Evolutionary conservation across 53 echinoderm and acorn worm species (phyloP).

Genomic region (Zoroaster sp.): DNA sequence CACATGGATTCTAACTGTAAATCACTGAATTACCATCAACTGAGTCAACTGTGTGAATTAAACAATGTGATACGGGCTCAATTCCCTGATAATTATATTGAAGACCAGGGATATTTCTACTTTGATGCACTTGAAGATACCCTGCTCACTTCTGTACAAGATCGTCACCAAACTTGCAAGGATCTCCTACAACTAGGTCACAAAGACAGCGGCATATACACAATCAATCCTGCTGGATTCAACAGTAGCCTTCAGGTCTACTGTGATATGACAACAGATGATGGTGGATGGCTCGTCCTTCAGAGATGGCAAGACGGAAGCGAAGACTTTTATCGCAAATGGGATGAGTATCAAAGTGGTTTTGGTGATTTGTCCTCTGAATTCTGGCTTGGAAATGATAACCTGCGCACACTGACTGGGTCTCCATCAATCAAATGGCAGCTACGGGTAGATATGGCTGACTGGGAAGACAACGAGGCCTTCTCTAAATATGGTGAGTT

Average conservation of each 20-base stretch:
- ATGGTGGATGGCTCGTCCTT: conserved; percentile 2
- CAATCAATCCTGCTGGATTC: neutral
- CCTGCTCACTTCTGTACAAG: too few relatives aligned
- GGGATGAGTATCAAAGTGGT: neutral
- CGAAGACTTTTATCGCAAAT: conserved; percentile 3
- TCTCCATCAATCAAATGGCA: neutral
- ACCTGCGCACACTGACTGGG: neutral
- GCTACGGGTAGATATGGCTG: neutral
- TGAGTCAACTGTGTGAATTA: too few relatives aligned
- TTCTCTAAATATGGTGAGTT: neutral
- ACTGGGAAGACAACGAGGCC: neutral
- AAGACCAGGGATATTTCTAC: too few relatives aligned
- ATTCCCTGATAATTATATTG: too few relatives aligned
- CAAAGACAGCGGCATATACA: neutral
- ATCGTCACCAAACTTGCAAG: neutral
- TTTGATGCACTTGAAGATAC: too few relatives aligned
- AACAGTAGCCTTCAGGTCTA: neutral
- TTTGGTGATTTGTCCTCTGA: conserved; percentile 1
- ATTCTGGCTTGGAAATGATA: conserved; percentile 7
- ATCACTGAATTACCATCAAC: too few relatives aligned
- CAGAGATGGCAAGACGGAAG: conserved; percentile 5
- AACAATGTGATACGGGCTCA: too few relatives aligned
- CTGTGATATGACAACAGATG: conserved; percentile 1
- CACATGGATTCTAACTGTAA: too few relatives aligned
- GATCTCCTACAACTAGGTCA: neutral